Evolutionary conservation across 1,140 invertebrate species (phyloP), one percentile per base, ranked within the genome.

Genomic region (Plectrocnemia conspersa): DNA sequence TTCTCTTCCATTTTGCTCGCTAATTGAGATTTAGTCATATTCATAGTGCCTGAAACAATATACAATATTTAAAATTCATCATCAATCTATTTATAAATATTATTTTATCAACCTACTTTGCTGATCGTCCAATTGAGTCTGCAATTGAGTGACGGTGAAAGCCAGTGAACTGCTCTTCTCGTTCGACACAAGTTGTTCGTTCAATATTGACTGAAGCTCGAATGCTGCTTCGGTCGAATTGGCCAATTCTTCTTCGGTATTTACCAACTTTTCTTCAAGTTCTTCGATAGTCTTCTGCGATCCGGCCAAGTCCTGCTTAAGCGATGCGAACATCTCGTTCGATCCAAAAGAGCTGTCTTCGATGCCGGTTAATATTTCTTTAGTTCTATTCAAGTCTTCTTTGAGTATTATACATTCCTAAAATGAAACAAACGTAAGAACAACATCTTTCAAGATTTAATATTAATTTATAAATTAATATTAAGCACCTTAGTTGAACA

Each of bases 301-400:
- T 68, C 74, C 54, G 27, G 27, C 73, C 19, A 89, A 72, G 63
- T 84, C 77, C 27, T 77, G 72, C 54, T 84, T 80, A 1, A 82
- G 64, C 5, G 77, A 75, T 3, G 73, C 69, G 1, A 88, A 80
- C 79, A 85, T 82, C 65, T 86, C 84, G 60, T 85, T 82, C 61
- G 82, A 82, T 4, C 82, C 83, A 69, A 83, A 83, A 3, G 82
- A 83, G 65, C 78, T 82, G 63, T 83, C 79, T 71, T 86, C 80
- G 54, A 82, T 82, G 61, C 77, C 69, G 61, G 74, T 74, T 59
- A 79, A 64, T 62, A 88, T 80, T 45, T 75, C 77, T 62, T 85
- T 76, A 22, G 77, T 75, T 56, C 79, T 70, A 60, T 77, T 75
- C 29, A 82, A 71, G 58, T 85, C 79, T 48, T 79, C 78, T 69